These are phyloP conservation scores for Acromyrmex heyeri DNA, from an alignment of 1,140 invertebrate species.

Conservation along the genomic window DNA sequence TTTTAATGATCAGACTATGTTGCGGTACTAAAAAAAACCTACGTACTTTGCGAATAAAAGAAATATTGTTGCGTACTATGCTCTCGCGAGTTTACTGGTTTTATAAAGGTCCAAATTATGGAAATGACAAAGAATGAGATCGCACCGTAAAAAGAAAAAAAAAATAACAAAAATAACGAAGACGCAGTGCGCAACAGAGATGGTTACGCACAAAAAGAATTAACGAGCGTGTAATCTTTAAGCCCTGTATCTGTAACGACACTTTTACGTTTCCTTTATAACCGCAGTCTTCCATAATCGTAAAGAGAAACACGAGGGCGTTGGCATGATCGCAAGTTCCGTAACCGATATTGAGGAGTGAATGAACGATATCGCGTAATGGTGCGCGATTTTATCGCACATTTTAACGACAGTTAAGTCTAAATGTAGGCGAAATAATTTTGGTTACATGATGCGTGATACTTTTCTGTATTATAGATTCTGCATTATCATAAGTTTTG, in stretches of 20 bases:
- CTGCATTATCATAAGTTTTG: not conserved
- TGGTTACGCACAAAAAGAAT: conserved; percentile 58
- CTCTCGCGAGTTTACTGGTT: not conserved
- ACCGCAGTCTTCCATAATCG: conserved; percentile 68
- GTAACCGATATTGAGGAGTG: conserved; percentile 35
- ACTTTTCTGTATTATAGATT: not conserved
- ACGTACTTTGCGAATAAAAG: conserved; percentile 40
- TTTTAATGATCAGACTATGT: conserved; percentile 36
- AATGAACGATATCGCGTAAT: not conserved
- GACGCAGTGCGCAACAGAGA: not conserved
- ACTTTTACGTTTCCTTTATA: conserved; percentile 74
- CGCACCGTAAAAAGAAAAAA: conserved; percentile 36
- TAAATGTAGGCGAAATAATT: not conserved
- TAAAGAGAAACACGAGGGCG: conserved; percentile 59
- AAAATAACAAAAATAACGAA: conserved; percentile 60
- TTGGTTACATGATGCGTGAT: not conserved
- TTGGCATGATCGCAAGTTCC: conserved; percentile 24
- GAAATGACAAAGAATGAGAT: conserved; percentile 45
- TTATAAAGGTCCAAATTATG: conserved; percentile 30
- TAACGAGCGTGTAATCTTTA: conserved; percentile 69
- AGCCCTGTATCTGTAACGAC: conserved; percentile 66
- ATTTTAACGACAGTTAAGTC: not conserved
- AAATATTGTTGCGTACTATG: not conserved
- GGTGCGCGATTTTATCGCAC: conserved; percentile 37
- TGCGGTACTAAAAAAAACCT: conserved; percentile 16